Conservation (phyloP, 1,140 invertebrate species). For the Oncopeltus fasciatus region DNA sequence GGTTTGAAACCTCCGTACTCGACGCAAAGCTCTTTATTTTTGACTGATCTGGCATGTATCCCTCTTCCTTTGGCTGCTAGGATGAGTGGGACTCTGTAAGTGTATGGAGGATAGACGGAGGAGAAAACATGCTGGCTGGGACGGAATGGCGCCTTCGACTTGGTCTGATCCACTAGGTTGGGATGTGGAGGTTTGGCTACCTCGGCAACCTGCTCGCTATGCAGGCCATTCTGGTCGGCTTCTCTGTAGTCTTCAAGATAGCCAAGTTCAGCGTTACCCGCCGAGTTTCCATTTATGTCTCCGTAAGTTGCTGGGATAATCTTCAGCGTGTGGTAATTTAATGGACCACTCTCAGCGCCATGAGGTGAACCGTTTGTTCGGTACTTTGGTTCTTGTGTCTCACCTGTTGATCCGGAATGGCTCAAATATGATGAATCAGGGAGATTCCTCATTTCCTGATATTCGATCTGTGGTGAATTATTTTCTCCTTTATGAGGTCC, state of each 20-base stretch:
- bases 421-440: too few relatives aligned
- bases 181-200: background rate
- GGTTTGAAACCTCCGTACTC: constrained; percentile 66
- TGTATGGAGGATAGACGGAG: constrained; percentile 22
- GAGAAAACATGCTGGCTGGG: constrained; percentile 22
- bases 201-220: background rate
- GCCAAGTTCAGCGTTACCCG: too few relatives aligned
- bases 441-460: too few relatives aligned
- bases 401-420: too few relatives aligned
- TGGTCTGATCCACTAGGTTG: background rate
- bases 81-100: constrained; percentile 17
- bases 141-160: constrained; percentile 13
- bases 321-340: too few relatives aligned
- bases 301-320: background rate
- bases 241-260: background rate
- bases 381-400: too few relatives aligned
- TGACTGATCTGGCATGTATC: constrained; percentile 5
- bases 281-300: too few relatives aligned
- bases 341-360: too few relatives aligned
- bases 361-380: too few relatives aligned
- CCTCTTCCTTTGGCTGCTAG: constrained; percentile 9
- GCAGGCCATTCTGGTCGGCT: background rate
- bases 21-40: constrained; percentile 37
- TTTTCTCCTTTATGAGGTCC: too few relatives aligned
- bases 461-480: too few relatives aligned